A percentile compares a stretch with the other conserved stretches of the same genome.
These are phyloP conservation scores for Conus ventricosus DNA, from an alignment of 1,140 invertebrate genomes.

Conservation along the genomic window DNA sequence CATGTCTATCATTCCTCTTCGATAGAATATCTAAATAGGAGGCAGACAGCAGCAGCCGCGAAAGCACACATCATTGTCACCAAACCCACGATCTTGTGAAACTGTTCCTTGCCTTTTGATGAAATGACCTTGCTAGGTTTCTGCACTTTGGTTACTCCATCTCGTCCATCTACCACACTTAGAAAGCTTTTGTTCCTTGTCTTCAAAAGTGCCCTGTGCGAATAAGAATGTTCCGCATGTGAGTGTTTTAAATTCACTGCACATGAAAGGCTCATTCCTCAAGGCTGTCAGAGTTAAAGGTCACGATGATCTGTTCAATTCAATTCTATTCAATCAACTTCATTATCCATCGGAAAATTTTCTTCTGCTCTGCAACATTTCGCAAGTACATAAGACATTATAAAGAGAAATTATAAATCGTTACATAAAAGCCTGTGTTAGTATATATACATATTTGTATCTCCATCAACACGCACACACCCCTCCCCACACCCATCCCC, in stretches of 20 bases:
- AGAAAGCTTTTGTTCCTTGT: neutral
- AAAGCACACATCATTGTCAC: conserved; percentile 54
- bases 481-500: too few species aligned
- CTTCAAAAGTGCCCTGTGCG: conserved; percentile 59
- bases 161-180: conserved; percentile 76
- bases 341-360: conserved; percentile 67
- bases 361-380: neutral
- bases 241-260: conserved; percentile 75
- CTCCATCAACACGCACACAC: too few species aligned
- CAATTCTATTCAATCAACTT: too few species aligned
- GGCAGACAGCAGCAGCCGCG: conserved; percentile 61
- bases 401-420: too few species aligned
- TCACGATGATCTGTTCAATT: conserved; percentile 58
- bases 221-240: conserved; percentile 70
- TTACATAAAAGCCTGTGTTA: too few species aligned
- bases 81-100: conserved; percentile 71
- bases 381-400: too few species aligned
- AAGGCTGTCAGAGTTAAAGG: conserved; percentile 72
- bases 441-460: too few species aligned
- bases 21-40: conserved; percentile 64
- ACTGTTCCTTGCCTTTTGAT: conserved; percentile 71
- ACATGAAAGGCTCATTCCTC: conserved; percentile 74
- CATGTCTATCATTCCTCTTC: conserved; percentile 59
- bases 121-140: conserved; percentile 74
- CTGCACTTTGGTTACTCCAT: conserved; percentile 75